Percentiles rank a stretch among this genome's conserved stretches.
These are phyloP conservation scores for Sussaba pulchella DNA, from an alignment of 2,888 invertebrate genomes.

Conservation along the genomic window DNA sequence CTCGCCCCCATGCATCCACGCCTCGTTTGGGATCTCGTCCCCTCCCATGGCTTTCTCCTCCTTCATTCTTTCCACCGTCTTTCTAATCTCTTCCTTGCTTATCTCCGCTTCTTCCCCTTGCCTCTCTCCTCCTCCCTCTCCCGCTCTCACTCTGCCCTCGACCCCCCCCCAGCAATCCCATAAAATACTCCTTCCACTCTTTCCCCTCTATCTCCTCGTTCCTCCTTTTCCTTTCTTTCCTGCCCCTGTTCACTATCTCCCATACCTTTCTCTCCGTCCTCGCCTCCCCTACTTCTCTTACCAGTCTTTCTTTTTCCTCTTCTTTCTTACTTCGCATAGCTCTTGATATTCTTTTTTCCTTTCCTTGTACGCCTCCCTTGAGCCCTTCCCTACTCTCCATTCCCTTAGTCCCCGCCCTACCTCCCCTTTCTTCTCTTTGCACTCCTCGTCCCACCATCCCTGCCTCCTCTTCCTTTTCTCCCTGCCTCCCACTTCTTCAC, in stretches of 20 bases:
- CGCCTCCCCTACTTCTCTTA: too few species aligned
- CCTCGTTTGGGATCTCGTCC: conserved; percentile 8
- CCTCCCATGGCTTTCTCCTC: conserved; percentile 18
- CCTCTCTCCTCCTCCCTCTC: neutral
- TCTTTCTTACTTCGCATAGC: neutral
- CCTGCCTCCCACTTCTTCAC: too few species aligned
- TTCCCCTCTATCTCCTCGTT: neutral
- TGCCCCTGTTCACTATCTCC: neutral
- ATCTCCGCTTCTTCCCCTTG: conserved; percentile 14
- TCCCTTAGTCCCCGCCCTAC: too few species aligned
- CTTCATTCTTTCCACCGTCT: neutral
- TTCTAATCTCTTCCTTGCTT: neutral
- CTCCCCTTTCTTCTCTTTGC: too few species aligned
- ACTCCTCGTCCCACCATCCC: too few species aligned
- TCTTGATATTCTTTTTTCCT: neutral
- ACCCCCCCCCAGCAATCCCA: conserved; percentile 29
- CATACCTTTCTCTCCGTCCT: too few species aligned
- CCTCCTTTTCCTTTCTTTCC: neutral
- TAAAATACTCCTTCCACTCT: conserved; percentile 39
- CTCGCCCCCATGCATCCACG: conserved; percentile 15
- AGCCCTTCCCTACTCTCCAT: too few species aligned
- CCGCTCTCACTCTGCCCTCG: neutral
- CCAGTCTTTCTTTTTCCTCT: too few species aligned
- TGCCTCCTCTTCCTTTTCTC: too few species aligned
- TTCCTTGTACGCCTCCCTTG: neutral